Base-by-base conservation (phyloP, 2,888 invertebrate genomes). In the Drosophila anomalipes region DNA sequence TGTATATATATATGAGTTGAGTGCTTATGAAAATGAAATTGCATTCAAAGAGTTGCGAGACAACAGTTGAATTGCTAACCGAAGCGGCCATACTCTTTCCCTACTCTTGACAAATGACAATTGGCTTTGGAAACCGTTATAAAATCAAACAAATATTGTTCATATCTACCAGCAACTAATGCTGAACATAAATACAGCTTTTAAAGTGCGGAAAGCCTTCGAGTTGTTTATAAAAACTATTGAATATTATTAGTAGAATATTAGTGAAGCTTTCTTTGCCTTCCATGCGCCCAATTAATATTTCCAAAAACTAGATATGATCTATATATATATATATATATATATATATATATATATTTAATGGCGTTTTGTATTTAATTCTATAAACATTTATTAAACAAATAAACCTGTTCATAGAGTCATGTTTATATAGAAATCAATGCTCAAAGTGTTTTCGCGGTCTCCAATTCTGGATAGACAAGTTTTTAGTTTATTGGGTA, bases 11-110 rank as follows among this genome's bases (percentile, higher is more conserved):
- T 22, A 16, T 53, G 49, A 37, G 35, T 37, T 51, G 51, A 70
- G 66, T 64, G 41, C 64, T 60, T 68, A 61, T 69, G 51, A 69
- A 74, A 68, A 64, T 58, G 49, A 60, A 76, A 75, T 64, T 64
- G 70, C 49, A 64, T 52, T 39, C 28, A 44, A 26, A 44, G 33
- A 41, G 28, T 30, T 49, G 37, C 30, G 47, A 22, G 32, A 57
- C 7, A 37, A 28, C 16, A 26, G 19, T 0, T 30, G 4, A n/a
- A 2, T 12, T 7, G 14, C 16, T 33, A 19, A n/a, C 54, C 56
- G 63, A 56, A 44, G 3, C 12, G 10, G 3, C 19, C 14, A 47
- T 47, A 33, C 54, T 16, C 56, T 35, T 16, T 16, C 33, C 9
- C 35, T 35, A 33, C 44, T 3, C 56, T 30, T 35, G 16, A 1